Conservation (phyloP, 1,140 invertebrate species). For the Camponotus pennsylvanicus region DNA sequence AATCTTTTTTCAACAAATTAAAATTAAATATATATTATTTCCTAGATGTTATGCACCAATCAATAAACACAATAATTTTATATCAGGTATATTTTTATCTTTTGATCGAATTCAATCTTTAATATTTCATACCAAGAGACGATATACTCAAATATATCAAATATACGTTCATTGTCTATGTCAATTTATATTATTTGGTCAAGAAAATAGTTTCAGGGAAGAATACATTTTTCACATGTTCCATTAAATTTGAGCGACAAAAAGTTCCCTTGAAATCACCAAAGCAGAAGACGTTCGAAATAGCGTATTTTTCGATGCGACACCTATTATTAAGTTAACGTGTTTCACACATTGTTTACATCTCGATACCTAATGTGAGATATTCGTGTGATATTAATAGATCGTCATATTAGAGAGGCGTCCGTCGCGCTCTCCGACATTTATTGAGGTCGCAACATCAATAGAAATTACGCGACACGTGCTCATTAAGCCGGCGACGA, state of each 20-base stretch:
- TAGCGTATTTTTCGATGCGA: slow-evolving; percentile 29
- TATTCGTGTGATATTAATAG: slow-evolving; percentile 66
- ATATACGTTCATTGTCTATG: neutral
- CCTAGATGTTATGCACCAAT: neutral
- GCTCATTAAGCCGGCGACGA: slow-evolving; percentile 57
- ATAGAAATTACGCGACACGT: slow-evolving; percentile 64
- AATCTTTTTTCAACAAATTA: neutral
- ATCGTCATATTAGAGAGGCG: slow-evolving; percentile 9
- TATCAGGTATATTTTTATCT: neutral
- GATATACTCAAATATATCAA: slow-evolving; percentile 4
- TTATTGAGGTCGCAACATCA: slow-evolving; percentile 42
- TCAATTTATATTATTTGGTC: neutral
- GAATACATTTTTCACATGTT: neutral
- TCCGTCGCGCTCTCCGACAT: slow-evolving; percentile 23
- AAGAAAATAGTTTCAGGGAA: neutral
- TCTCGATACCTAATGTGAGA: slow-evolving; percentile 40
- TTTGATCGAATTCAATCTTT: neutral
- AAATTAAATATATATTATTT: neutral
- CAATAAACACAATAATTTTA: neutral
- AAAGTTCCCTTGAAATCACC: slow-evolving; percentile 5
- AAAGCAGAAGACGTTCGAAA: slow-evolving; percentile 8
- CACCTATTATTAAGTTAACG: slow-evolving; percentile 63
- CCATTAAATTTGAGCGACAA: slow-evolving; percentile 8
- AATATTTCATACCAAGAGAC: neutral
- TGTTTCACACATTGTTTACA: slow-evolving; percentile 64